Conservation (phyloP, 2,888 invertebrate genomes). For the Frankliniella fusca region DNA sequence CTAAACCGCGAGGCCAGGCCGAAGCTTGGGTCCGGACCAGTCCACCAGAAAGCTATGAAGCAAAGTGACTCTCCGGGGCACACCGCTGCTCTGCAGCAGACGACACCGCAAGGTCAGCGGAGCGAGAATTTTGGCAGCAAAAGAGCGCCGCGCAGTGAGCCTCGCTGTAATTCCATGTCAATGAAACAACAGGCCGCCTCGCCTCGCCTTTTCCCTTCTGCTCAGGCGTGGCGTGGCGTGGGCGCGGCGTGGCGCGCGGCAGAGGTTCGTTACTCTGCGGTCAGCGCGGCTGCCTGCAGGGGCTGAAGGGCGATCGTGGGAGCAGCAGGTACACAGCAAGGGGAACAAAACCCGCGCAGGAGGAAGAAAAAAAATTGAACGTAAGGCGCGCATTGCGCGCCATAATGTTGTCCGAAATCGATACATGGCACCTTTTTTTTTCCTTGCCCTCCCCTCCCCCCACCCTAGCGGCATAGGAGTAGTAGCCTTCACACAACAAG, state of each 20-base stretch:
- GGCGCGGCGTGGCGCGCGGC: neutral
- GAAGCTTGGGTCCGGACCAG: no score
- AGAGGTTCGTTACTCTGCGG: neutral
- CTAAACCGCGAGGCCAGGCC: no score
- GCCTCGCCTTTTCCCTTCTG: neutral
- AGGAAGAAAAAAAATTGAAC: neutral
- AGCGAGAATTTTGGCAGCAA: no score
- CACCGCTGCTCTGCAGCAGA: neutral
- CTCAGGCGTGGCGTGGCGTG: neutral
- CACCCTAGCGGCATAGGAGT: neutral
- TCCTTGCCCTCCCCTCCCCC: neutral
- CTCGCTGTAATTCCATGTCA: no score
- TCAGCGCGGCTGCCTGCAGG: neutral
- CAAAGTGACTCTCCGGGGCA: neutral
- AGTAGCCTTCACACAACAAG: neutral
- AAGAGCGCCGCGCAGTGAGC: no score
- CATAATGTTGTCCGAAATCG: no score
- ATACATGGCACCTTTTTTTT: neutral
- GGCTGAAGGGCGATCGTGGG: constrained; percentile 11
- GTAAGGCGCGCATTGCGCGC: neutral
- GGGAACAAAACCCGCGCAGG: no score
- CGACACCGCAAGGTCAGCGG: no score
- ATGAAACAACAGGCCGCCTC: neutral
- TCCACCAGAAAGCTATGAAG: neutral
- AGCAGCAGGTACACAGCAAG: neutral